Conservation (phyloP, 2,113 vertebrate species). For the Crotalus horridus region DNA sequence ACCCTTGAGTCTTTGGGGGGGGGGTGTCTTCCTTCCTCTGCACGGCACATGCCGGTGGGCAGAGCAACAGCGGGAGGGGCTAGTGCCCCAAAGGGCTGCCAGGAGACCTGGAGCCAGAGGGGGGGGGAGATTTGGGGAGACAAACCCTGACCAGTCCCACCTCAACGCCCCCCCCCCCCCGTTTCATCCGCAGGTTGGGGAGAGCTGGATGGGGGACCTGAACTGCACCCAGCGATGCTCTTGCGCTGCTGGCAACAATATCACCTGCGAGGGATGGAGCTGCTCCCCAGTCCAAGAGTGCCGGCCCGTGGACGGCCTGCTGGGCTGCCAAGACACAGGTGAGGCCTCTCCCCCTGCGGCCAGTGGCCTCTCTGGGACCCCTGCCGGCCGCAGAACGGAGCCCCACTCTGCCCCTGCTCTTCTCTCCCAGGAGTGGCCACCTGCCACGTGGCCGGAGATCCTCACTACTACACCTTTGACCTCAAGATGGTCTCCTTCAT, state of each 20-base stretch:
- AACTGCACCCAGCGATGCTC: conserved; percentile 75
- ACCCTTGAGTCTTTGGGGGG: not conserved
- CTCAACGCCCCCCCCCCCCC: not conserved
- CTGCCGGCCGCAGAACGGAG: accelerated
- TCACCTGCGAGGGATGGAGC: conserved; percentile 69
- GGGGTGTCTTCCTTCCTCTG: not conserved
- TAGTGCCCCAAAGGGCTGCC: not conserved
- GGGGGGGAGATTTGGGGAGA: not conserved
- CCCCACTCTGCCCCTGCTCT: not conserved
- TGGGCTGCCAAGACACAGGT: conserved; percentile 76
- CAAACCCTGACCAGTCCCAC: not conserved
- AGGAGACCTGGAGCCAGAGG: not conserved
- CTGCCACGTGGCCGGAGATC: conserved; percentile 73
- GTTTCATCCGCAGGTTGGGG: conserved; percentile 63
- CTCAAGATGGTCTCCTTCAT: conserved; percentile 72
- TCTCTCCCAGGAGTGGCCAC: conserved; percentile 70
- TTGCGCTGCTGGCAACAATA: conserved; percentile 62
- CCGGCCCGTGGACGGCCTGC: conserved; percentile 68
- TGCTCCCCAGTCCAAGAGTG: conserved; percentile 76
- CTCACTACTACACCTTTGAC: conserved; percentile 82
- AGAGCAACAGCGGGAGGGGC: not conserved
- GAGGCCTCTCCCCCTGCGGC: not conserved
- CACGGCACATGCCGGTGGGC: not conserved
- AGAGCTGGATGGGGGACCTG: conserved; percentile 72
- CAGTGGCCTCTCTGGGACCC: no score